Conservation (phyloP, 2,113 vertebrate genomes). For the Electrona antarctica region DNA sequence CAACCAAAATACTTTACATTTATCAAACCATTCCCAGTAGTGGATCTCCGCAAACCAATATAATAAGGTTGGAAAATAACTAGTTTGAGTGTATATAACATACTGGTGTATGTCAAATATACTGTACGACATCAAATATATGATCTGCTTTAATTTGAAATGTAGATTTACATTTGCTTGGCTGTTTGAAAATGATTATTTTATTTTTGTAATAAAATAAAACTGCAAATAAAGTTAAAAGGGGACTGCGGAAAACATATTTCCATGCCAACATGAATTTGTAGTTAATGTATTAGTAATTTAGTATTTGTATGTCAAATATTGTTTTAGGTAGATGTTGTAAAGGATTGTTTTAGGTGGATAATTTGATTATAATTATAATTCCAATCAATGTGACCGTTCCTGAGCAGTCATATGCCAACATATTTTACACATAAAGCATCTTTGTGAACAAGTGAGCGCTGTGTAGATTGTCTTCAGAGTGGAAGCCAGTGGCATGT, state of each 20-base stretch:
- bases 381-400: conserved; percentile 20
- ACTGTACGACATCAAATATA: not conserved
- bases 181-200: conserved; percentile 29
- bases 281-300: too few species aligned
- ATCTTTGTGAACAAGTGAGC: conserved; percentile 33
- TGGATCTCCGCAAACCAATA: too few species aligned
- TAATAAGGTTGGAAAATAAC: too few species aligned
- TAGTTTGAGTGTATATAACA: too few species aligned
- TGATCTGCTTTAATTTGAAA: not conserved
- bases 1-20: too few species aligned
- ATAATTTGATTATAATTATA: too few species aligned
- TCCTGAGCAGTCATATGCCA: conserved; percentile 18
- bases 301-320: too few species aligned
- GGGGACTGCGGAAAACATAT: too few species aligned
- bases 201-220: not conserved
- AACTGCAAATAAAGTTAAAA: conserved; percentile 14
- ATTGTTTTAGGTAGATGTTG: too few species aligned
- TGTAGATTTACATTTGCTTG: not conserved
- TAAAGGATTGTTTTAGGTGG: too few species aligned
- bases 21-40: too few species aligned
- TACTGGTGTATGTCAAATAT: not conserved
- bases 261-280: too few species aligned
- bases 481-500: conserved; percentile 29
- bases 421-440: conserved; percentile 35
- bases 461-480: conserved; percentile 18